phyloP scores from a whole-genome alignment of 2,113 vertebrate genomes.

The Noctilio leporinus region DNA sequence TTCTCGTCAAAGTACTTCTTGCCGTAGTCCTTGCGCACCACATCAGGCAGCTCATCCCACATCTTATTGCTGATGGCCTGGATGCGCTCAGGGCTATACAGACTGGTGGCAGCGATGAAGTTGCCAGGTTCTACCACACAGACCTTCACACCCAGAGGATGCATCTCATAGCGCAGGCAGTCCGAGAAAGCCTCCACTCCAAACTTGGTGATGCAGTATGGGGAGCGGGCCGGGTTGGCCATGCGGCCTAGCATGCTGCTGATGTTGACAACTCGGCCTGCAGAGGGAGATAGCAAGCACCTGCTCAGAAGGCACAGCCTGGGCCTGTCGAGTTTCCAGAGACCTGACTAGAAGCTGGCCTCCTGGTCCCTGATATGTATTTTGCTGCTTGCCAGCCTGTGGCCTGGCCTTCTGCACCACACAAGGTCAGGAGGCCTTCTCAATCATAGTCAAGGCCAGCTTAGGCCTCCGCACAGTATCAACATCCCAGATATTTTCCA shows the following conservation, averaged over 20 bases:
- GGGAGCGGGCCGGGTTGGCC: constrained; percentile 80
- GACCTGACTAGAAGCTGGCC: neutral
- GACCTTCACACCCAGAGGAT: constrained; percentile 81
- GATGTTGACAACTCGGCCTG: constrained; percentile 83
- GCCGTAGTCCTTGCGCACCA: constrained; percentile 81
- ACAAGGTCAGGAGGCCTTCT: neutral
- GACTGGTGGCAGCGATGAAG: constrained; percentile 82
- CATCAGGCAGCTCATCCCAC: constrained; percentile 81
- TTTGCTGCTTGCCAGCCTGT: neutral
- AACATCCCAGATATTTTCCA: neutral
- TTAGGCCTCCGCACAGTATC: neutral
- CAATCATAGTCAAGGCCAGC: neutral
- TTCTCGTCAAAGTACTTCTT: constrained; percentile 82
- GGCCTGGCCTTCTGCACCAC: neutral
- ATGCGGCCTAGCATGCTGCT: constrained; percentile 85
- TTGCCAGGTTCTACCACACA: constrained; percentile 85
- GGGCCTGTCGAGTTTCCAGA: neutral
- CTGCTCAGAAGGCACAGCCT: neutral
- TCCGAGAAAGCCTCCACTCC: constrained; percentile 84
- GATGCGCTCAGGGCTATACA: constrained; percentile 81
- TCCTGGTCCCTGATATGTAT: neutral
- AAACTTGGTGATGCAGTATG: constrained; percentile 85
- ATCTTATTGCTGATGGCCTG: constrained; percentile 80
- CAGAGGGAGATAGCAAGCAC: neutral
- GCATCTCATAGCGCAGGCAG: constrained; percentile 84